These are phyloP conservation scores for Theretra japonica DNA, from an alignment of 2,888 invertebrate genomes.

Conservation along the genomic window DNA sequence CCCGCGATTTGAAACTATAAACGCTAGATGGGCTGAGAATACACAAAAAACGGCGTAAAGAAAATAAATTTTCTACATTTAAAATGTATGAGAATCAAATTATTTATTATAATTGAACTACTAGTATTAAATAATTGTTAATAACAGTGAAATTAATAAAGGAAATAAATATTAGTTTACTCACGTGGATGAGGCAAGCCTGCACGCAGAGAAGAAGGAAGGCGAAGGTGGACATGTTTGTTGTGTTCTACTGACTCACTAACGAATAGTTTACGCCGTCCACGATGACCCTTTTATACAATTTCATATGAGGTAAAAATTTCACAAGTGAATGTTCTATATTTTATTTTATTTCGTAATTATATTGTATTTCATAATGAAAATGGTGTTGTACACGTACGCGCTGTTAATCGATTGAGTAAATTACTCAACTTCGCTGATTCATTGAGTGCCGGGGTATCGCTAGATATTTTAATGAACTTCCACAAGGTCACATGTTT, in stretches of 20 bases:
- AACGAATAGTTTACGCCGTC: background rate
- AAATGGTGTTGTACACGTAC: background rate
- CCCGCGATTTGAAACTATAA: no score
- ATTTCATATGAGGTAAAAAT: no score
- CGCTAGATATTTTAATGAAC: background rate
- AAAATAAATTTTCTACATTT: no score
- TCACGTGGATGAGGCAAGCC: slow-evolving; percentile 55
- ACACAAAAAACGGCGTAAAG: no score
- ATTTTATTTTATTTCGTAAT: background rate
- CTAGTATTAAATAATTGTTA: background rate
- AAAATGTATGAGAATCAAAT: no score
- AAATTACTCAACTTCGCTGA: background rate
- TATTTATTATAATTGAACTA: no score
- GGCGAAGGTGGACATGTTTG: slow-evolving; percentile 50
- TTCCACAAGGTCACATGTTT: background rate
- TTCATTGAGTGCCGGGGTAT: no score
- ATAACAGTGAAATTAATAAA: background rate
- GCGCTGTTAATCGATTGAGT: background rate
- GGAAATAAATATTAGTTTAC: background rate
- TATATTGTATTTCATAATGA: background rate
- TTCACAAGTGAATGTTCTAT: background rate
- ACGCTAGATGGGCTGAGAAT: no score
- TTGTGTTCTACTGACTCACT: background rate
- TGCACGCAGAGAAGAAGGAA: slow-evolving; percentile 53
- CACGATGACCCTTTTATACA: slow-evolving; percentile 23